These are phyloP conservation scores for Drosophila ironensis DNA, from an alignment of 1,140 invertebrate genomes.

Conservation along the genomic window DNA sequence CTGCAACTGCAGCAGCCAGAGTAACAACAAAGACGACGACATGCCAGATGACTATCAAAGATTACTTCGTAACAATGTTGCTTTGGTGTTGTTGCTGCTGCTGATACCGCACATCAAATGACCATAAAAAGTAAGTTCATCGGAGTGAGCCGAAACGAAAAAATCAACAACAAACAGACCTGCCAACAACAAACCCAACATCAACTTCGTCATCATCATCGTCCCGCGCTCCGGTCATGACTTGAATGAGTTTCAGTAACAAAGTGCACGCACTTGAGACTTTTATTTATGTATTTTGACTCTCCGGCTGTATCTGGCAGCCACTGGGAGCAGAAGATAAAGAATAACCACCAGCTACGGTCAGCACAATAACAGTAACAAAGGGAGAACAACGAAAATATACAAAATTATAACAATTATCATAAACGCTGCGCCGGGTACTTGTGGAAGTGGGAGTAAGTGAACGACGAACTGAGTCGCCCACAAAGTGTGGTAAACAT, in stretches of 20 bases:
- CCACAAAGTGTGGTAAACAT: conserved; percentile 39
- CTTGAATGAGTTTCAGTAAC: conserved; percentile 77
- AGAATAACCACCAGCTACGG: too few relatives aligned
- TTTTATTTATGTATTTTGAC: conserved; percentile 70
- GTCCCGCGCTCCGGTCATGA: conserved; percentile 42
- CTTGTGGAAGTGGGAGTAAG: neutral
- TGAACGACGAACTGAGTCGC: conserved; percentile 4
- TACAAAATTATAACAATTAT: conserved; percentile 75
- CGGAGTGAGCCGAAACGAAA: conserved; percentile 33
- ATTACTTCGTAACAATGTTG: conserved; percentile 61
- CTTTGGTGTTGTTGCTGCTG: conserved; percentile 15
- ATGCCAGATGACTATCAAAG: conserved; percentile 73
- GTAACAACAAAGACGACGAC: conserved; percentile 38
- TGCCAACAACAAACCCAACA: conserved; percentile 39
- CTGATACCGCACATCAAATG: conserved; percentile 41
- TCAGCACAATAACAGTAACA: conserved; percentile 22
- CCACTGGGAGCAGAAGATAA: conserved; percentile 1
- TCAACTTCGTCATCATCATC: conserved; percentile 41
- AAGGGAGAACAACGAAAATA: conserved; percentile 48
- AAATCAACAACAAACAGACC: conserved; percentile 54
- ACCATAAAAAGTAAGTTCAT: conserved; percentile 69
- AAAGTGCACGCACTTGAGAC: conserved; percentile 76
- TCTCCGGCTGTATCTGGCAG: conserved; percentile 15
- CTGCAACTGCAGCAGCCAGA: neutral
- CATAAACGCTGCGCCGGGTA: conserved; percentile 49